Evolutionary conservation across 2,113 vertebrate species (phyloP).

Genomic region (Peromyscus maniculatus): DNA sequence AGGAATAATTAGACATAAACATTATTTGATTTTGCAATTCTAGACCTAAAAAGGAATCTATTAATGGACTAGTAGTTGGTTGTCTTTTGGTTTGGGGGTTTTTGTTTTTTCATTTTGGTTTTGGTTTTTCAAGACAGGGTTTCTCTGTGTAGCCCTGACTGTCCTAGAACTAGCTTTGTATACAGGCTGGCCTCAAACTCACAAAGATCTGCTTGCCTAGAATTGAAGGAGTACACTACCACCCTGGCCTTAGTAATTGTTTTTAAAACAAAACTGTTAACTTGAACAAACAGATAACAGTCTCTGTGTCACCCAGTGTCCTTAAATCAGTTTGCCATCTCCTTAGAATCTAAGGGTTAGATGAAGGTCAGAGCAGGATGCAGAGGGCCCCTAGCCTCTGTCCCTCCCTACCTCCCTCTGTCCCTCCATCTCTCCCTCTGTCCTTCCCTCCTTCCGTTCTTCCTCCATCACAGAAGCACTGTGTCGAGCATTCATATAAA

Average conservation of each 20-base stretch:
- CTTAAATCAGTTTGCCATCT: background rate
- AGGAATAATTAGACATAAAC: background rate
- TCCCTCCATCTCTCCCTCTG: background rate
- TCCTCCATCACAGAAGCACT: background rate
- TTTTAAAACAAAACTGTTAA: slow-evolving; percentile 26
- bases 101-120: background rate
- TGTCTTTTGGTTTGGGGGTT: background rate
- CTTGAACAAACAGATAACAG: slow-evolving; percentile 20
- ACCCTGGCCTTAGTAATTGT: background rate
- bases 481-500: background rate
- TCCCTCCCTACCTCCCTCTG: background rate
- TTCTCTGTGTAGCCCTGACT: background rate
- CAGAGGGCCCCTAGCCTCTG: background rate
- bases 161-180: background rate
- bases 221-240: background rate
- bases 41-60: background rate
- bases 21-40: slow-evolving; percentile 23
- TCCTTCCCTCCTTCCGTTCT: background rate
- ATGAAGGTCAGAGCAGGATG: background rate
- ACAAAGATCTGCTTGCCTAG: background rate
- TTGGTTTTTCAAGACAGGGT: background rate
- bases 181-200: background rate
- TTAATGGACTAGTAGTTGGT: background rate
- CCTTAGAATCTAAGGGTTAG: background rate
- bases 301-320: background rate